Base-by-base conservation (phyloP, 2,797 vertebrate genomes). In the Molothrus aeneus region DNA sequence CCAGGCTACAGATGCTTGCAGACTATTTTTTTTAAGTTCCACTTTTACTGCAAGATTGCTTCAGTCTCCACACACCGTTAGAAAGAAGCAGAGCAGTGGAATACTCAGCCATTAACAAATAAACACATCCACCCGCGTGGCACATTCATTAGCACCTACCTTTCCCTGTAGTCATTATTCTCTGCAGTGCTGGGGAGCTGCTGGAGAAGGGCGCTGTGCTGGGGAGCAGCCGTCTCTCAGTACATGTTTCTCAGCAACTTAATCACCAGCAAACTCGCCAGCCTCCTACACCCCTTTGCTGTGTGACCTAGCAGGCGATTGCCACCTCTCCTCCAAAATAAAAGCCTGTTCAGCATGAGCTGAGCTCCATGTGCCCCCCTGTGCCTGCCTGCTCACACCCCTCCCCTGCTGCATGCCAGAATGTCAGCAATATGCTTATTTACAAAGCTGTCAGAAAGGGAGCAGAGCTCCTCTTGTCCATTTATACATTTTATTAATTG, bases 141-240 rank as follows among this genome's bases (percentile, higher is more conserved):
- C 77, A 82, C 40, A 7, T n/a, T 72, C 68, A 56, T 56, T 26
- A 91, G 28, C 88, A 92, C 98, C 97, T 98, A 99, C 99, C 99
- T 98, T 98, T 98, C 93, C 98, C 98, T 6, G 98, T 97, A 91
- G 98, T 99, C 98, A 99, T 99, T 95, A 99, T 98, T 95, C 90
- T 95, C 95, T 86, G 95, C 92, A 93, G 96, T 13, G 93, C 94
- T 92, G 59, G 48, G 31, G 86, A 77, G 88, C 88, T 45, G 93
- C 93, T 94, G 88, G 64, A 32, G 45, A 85, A 93, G 86, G 92
- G 74, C 92, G 34, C 82, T 10, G 73, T 24, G 71, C 80, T 96
- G 8, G 7, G 54, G 64, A 94, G 90, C 74, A 94, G 65, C 81
- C 31, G 57, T 31, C 90, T 97, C 93, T 78, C 56, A 86, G 72